Base-by-base conservation (phyloP, 2,888 invertebrate species). In the Herminia tarsipennalis region DNA sequence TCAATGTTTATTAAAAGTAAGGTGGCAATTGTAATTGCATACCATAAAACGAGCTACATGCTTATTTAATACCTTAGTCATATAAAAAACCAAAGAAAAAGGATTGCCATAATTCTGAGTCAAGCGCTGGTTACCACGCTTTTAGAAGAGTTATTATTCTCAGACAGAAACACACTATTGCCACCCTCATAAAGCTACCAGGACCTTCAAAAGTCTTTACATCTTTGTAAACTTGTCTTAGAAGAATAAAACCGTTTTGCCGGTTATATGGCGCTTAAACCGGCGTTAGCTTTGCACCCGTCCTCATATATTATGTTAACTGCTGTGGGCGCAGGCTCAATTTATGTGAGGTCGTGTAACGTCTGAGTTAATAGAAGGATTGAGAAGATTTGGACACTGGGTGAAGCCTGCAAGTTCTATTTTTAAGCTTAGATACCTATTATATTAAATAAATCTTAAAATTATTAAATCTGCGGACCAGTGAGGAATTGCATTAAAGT, bases 251-350 rank as follows among this genome's bases (percentile, higher is more conserved):
- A 60, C 53, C 62, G 49, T 66, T 65, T 52, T 56, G 44, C 53
- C 39, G 46, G 65, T 67, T 63, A 68, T 68, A 65, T 46, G 44
- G 60, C 47, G 61, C 56, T 71, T 70, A 73, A 70, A 69, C 59
- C 56, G 64, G 61, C 69, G 67, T 75, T 73, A 72, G 65, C 63
- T 52, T 40, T 59, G 64, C 60, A 59, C 66, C 56, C 45, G 39
- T 36, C 40, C 50, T 57, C 64, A 51, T 75, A 73, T 65, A 69
- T 75, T 66, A 72, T 49, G 65, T 63, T 70, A 73, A 74, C 67
- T 70, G 63, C 62, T 45, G 44, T 45, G 38, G 16, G 36, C 45
- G 30, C 28, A 33, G 38, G 18, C 30, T 25, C 37, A 56, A 63
- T 67, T 65, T 69, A 64, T 61, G 54, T 42, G 53, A 41, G 59